These are phyloP conservation scores for Pachydiplax longipennis DNA, from an alignment of 2,888 invertebrate species.

Conservation along the genomic window DNA sequence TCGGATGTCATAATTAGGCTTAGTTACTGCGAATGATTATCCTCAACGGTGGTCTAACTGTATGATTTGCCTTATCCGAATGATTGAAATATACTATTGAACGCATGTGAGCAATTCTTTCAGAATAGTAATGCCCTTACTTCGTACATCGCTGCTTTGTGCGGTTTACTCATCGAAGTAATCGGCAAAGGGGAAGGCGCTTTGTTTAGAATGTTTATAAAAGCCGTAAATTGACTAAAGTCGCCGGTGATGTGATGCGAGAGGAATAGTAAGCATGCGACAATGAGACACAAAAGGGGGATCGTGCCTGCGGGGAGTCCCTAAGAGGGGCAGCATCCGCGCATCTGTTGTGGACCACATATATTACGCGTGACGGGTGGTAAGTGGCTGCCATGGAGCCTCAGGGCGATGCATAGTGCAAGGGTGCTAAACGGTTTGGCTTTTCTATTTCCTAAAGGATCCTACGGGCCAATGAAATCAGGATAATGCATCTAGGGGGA, in stretches of 20 bases:
- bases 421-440: conserved; percentile 39
- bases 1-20: no score
- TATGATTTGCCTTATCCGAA: no score
- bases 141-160: no score
- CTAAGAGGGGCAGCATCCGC: neutral
- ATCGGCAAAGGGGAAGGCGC: neutral
- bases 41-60: no score
- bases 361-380: conserved; percentile 34
- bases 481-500: conserved; percentile 15
- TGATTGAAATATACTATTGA: no score
- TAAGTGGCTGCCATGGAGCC: conserved; percentile 22
- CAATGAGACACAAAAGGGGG: neutral
- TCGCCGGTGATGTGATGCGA: neutral
- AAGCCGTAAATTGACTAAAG: neutral
- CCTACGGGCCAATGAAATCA: conserved; percentile 32
- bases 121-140: no score
- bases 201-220: neutral
- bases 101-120: no score
- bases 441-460: neutral
- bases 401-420: neutral
- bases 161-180: neutral
- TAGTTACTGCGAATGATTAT: no score
- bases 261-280: neutral
- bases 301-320: neutral
- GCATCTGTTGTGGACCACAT: conserved; percentile 33